Evolutionary conservation across 2,888 invertebrate species (phyloP).

Genomic region (Galerucella pusilla): DNA sequence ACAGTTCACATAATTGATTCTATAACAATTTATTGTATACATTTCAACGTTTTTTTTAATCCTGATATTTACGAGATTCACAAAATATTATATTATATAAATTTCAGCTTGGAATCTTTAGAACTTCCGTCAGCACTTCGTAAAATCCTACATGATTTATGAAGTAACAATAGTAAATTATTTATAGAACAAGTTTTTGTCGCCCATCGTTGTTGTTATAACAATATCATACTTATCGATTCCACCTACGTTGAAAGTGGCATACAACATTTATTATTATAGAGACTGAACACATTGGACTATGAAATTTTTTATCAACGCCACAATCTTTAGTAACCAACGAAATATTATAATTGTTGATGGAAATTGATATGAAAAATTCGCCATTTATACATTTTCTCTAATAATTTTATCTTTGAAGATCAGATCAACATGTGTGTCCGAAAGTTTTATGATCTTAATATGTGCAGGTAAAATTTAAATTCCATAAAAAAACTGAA

Average conservation of each 20-base stretch:
- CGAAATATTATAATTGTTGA: too few species aligned
- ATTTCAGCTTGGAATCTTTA: conserved; percentile 17
- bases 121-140: conserved; percentile 24
- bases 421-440: too few species aligned
- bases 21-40: too few species aligned
- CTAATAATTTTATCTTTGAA: too few species aligned
- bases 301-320: neutral
- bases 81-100: too few species aligned
- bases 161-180: conserved; percentile 28
- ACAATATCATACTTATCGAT: conserved; percentile 28
- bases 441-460: too few species aligned
- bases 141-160: conserved; percentile 29
- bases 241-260: conserved; percentile 15
- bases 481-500: too few species aligned
- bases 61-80: neutral
- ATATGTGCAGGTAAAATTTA: too few species aligned
- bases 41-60: neutral
- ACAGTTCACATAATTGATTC: too few species aligned
- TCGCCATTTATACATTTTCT: too few species aligned
- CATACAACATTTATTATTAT: conserved; percentile 21
- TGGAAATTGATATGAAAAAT: too few species aligned
- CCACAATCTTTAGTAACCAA: too few species aligned
- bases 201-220: conserved; percentile 23
- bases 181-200: conserved; percentile 26
- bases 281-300: neutral